Evolutionary conservation across 2,113 vertebrate genomes (phyloP).

Genomic region (Elgaria multicarinata): DNA sequence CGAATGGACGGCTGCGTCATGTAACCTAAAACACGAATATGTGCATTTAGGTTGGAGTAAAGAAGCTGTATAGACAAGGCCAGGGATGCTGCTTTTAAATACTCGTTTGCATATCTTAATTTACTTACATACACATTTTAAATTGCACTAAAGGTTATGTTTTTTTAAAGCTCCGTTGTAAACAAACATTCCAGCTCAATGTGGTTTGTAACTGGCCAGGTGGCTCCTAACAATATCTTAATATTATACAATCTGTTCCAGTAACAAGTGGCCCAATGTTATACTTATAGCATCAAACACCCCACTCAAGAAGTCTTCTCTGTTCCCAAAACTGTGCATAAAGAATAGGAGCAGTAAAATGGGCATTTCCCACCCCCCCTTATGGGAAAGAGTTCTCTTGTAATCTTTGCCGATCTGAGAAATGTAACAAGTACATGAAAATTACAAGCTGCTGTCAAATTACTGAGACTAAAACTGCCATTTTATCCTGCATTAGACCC

Average conservation of each 20-base stretch:
- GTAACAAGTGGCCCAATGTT: slow-evolving; percentile 50
- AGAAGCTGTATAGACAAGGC: no score
- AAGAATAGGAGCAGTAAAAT: slow-evolving; percentile 46
- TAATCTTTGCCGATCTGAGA: slow-evolving; percentile 63
- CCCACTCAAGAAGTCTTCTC: slow-evolving; percentile 36
- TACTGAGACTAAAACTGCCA: slow-evolving; percentile 80
- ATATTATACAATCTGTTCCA: slow-evolving; percentile 27
- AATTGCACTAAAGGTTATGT: background rate
- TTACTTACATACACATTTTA: background rate
- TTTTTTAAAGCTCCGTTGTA: background rate
- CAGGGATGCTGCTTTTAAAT: background rate
- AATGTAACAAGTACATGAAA: slow-evolving; percentile 74
- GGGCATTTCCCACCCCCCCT: slow-evolving; percentile 25
- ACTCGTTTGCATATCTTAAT: background rate
- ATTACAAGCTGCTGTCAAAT: slow-evolving; percentile 84
- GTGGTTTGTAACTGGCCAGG: background rate
- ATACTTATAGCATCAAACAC: slow-evolving; percentile 47
- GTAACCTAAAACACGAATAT: no score
- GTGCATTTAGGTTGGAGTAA: no score
- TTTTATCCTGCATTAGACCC: slow-evolving; percentile 83
- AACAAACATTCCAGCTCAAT: background rate
- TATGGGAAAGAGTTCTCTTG: slow-evolving; percentile 47
- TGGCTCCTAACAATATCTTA: slow-evolving; percentile 34
- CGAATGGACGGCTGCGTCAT: no score
- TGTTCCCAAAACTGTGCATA: slow-evolving; percentile 45